Evolutionary conservation across 2,113 vertebrate species (phyloP).

Genomic region (Fulmarus glacialis): DNA sequence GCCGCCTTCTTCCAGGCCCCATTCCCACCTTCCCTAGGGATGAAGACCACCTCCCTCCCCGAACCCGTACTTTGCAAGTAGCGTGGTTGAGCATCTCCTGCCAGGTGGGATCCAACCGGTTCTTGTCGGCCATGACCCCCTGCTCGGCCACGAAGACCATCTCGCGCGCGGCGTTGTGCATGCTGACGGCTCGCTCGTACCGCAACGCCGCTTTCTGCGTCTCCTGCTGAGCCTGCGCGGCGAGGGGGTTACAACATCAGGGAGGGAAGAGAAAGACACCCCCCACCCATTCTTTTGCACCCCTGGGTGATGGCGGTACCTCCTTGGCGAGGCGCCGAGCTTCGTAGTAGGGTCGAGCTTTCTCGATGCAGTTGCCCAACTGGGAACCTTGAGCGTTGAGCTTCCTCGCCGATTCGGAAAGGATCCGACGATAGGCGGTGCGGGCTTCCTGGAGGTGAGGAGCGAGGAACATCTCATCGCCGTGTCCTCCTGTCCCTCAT

Average conservation of each 20-base stretch:
- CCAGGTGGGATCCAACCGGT: constrained; percentile 92
- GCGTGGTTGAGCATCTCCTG: constrained; percentile 96
- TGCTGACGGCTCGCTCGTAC: constrained; percentile 90
- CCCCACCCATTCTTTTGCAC: no score
- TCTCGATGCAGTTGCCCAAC: constrained; percentile 88
- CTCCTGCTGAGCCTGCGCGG: constrained; percentile 87
- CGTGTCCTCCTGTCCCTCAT: not conserved
- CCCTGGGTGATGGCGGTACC: not conserved
- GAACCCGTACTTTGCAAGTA: constrained; percentile 82
- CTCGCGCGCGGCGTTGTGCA: constrained; percentile 90
- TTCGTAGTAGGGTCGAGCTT: constrained; percentile 91
- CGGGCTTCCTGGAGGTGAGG: constrained; percentile 81
- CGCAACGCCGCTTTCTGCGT: constrained; percentile 89
- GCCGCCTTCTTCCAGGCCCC: not conserved
- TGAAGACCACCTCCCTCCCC: no score
- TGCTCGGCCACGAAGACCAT: constrained; percentile 95
- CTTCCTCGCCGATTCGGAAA: constrained; percentile 88
- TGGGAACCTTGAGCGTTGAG: constrained; percentile 88
- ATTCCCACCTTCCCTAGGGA: not conserved
- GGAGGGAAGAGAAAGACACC: not conserved
- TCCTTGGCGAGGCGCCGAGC: constrained; percentile 89
- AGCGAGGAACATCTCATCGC: not conserved
- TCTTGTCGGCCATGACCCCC: constrained; percentile 87
- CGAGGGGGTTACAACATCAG: no score
- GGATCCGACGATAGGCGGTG: constrained; percentile 88